Percentiles rank a stretch among this genome's conserved stretches.
These are phyloP conservation scores for Cyphomyrus discorhynchus DNA, from an alignment of 2,113 vertebrate genomes.

Conservation along the genomic window DNA sequence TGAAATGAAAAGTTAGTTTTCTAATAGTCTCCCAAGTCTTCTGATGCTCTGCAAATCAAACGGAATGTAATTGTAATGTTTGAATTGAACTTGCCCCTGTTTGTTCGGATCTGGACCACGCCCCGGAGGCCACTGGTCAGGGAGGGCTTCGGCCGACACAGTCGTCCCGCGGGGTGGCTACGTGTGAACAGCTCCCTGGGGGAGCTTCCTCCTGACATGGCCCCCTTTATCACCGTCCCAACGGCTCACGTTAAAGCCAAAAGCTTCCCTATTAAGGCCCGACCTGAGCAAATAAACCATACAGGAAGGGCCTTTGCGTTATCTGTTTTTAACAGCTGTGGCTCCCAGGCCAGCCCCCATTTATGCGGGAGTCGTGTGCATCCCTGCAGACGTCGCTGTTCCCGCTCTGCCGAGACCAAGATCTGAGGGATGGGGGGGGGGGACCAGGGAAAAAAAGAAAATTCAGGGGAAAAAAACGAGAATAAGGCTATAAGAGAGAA, in stretches of 20 bases:
- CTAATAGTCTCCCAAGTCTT: neutral
- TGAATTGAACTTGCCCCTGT: neutral
- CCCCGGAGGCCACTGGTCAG: neutral
- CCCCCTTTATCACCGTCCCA: conserved; percentile 51
- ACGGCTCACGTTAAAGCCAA: conserved; percentile 55
- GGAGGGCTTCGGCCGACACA: neutral
- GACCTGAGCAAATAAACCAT: conserved; percentile 53
- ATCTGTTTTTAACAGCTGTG: conserved; percentile 10
- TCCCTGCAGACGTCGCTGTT: neutral
- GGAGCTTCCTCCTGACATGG: conserved; percentile 52
- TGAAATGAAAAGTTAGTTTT: neutral
- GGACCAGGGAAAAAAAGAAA: neutral
- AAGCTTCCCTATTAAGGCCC: conserved; percentile 55
- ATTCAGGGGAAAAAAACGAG: neutral
- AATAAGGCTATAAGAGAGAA: neutral
- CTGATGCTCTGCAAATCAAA: neutral
- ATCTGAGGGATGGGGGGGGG: neutral
- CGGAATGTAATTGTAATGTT: neutral
- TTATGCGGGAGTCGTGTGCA: neutral
- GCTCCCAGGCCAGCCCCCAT: neutral
- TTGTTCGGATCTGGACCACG: neutral
- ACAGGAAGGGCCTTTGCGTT: conserved; percentile 46
- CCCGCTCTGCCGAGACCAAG: neutral
- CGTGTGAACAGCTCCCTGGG: conserved; percentile 60
- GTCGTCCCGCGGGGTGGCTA: conserved; percentile 45